Base-by-base conservation (phyloP, 2,888 invertebrate genomes). In the Calephelis perditalis region DNA sequence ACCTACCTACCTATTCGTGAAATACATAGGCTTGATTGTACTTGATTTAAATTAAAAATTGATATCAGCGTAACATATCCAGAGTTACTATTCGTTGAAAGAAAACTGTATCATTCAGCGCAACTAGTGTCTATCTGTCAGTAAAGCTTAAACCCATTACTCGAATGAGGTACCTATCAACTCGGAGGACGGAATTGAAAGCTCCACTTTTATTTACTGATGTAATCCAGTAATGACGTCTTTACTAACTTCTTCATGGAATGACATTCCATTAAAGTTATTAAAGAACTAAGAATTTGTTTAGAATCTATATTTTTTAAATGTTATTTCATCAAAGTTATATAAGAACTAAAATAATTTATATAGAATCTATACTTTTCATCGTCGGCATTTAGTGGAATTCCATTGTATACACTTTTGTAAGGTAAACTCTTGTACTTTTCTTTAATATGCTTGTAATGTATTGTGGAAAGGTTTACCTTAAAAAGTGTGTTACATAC, bases 61-160 rank as follows among this genome's bases (percentile, higher is more conserved):
- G 40, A 8, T 40, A 5, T 37, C 37, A 37, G 7, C 7, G 40
- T 40, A 26, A 35, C 49, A 7, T 52, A 52, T 52, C 49, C 10
- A 52, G 49, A 10, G 26, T 52, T 15, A 15, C 10, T 52, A 35
- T 52, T 35, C 6, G 10, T 35, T 54, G 11, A n/a, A 35, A 5
- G 54, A 54, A 36, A 54, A 2, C 54, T 36, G 35, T 36, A 54
- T 54, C 26, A 36, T 36, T 54, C 36, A 54, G 35, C n/a, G 54
- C 54, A 54, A 54, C 54, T 54, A 54, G 36, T 54, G 36, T 36
- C 54, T 40, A 3, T 26, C 26, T 52, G 52, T 52, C 35, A 52
- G 36, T 54, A 54, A 54, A 36, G 36, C 36, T 54, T 36, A 54
- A 54, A 54, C 35, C 54, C 54, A 54, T 54, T 54, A 54, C 54